Percentiles rank a stretch among this genome's conserved stretches.
Evolutionary conservation across 2,113 vertebrate genomes (phyloP).

Genomic region (Motacilla alba): DNA sequence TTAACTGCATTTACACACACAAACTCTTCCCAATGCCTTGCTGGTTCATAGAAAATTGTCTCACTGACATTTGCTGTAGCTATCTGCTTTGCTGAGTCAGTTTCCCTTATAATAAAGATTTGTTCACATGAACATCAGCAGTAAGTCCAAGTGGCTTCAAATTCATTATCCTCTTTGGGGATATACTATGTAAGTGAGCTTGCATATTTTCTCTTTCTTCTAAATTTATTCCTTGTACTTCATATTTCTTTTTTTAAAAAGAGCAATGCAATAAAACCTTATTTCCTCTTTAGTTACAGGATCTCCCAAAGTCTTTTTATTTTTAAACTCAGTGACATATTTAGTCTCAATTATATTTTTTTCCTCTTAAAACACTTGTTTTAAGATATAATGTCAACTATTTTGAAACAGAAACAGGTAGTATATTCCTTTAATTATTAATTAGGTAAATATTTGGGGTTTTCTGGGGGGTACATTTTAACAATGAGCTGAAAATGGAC

Average conservation of each 20-base stretch:
- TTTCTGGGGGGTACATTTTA: not conserved
- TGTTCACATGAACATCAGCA: not conserved
- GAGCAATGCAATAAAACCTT: fast-evolving
- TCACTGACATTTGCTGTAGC: not conserved
- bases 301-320: not conserved
- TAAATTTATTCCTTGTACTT: not conserved
- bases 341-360: not conserved
- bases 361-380: not conserved
- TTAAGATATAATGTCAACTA: not conserved
- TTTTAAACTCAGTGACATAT: not conserved
- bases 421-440: not conserved
- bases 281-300: not conserved
- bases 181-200: not conserved
- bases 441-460: not conserved
- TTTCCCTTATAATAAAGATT: not conserved
- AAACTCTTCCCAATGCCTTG: not conserved
- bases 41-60: not conserved
- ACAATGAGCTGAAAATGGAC: not conserved
- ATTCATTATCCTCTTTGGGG: not conserved
- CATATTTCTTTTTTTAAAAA: not conserved
- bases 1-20: not conserved
- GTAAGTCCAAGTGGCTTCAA: not conserved
- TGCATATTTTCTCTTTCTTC: not conserved
- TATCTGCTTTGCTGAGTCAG: not conserved
- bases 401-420: not conserved